Conservation (phyloP, 2,888 invertebrate genomes). For the Panzeria rudis region DNA sequence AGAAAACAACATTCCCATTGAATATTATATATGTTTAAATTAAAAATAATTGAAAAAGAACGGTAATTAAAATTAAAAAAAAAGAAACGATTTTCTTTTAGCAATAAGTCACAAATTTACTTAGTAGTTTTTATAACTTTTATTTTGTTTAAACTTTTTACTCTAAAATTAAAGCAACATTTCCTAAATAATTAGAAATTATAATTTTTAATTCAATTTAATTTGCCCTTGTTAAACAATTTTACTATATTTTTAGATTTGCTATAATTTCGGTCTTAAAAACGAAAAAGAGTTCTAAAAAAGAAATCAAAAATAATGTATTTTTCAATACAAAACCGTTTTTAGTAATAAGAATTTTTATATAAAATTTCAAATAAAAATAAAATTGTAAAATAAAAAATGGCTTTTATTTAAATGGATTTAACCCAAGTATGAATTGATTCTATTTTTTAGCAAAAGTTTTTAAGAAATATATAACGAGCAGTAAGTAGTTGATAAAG, state of each 20-base stretch:
- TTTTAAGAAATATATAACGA: no score
- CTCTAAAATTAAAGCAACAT: not conserved
- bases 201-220: slow-evolving; percentile 27
- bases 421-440: no score
- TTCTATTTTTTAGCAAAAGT: no score
- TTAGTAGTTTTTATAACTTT: not conserved
- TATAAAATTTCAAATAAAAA: slow-evolving; percentile 65
- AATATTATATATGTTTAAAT: slow-evolving; percentile 74
- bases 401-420: not conserved
- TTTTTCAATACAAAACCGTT: slow-evolving; percentile 56
- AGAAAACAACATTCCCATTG: slow-evolving; percentile 75
- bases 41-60: slow-evolving; percentile 39
- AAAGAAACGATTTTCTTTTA: slow-evolving; percentile 12
- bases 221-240: slow-evolving; percentile 12
- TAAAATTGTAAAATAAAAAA: slow-evolving; percentile 65
- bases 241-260: slow-evolving; percentile 32
- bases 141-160: slow-evolving; percentile 21
- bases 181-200: not conserved
- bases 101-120: slow-evolving; percentile 54
- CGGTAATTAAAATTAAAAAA: slow-evolving; percentile 37
- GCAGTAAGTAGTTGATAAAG: no score
- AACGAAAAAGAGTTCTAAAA: not conserved
- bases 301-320: slow-evolving; percentile 13
- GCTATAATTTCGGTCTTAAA: not conserved
- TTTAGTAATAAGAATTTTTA: slow-evolving; percentile 62